A percentile compares a stretch with the other conserved stretches of the same genome.
Evolutionary conservation across 2,888 invertebrate genomes (phyloP).

Genomic region (Euproctis similis): DNA sequence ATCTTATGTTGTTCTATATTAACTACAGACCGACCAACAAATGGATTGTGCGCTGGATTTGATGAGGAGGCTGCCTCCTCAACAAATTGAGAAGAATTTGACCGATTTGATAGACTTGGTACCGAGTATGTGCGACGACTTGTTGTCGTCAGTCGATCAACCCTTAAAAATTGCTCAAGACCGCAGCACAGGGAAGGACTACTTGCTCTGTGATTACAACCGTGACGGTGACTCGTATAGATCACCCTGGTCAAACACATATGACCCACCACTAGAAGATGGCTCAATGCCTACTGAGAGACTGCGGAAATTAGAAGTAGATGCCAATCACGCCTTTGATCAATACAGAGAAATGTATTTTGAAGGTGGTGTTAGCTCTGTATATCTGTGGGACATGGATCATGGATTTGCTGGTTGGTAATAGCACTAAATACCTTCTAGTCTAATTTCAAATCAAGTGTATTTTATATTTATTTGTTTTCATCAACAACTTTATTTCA

Average conservation of each 20-base stretch:
- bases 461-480: too few relatives aligned
- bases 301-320: constrained; percentile 95
- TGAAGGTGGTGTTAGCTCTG: constrained; percentile 99
- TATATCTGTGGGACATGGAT: constrained; percentile 99
- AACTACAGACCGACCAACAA: constrained; percentile 90
- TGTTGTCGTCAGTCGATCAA: constrained; percentile 97
- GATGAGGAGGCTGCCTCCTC: constrained; percentile 98
- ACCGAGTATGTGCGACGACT: constrained; percentile 96
- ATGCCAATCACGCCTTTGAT: constrained; percentile 98
- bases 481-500: too few relatives aligned
- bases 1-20: constrained; percentile 26
- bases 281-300: constrained; percentile 98
- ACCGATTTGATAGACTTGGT: constrained; percentile 98
- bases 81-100: constrained; percentile 98
- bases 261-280: constrained; percentile 98
- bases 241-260: constrained; percentile 99
- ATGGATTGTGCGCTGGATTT: constrained; percentile 99
- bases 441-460: too few relatives aligned
- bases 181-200: constrained; percentile 96
- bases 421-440: too few relatives aligned
- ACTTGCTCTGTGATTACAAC: constrained; percentile 98
- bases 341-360: constrained; percentile 99
- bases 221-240: constrained; percentile 98
- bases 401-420: constrained; percentile 93
- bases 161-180: constrained; percentile 98